Percentiles rank a stretch among this genome's conserved stretches.
phyloP scores from a whole-genome alignment of 1,140 invertebrate species.

The Cydia pomonella region DNA sequence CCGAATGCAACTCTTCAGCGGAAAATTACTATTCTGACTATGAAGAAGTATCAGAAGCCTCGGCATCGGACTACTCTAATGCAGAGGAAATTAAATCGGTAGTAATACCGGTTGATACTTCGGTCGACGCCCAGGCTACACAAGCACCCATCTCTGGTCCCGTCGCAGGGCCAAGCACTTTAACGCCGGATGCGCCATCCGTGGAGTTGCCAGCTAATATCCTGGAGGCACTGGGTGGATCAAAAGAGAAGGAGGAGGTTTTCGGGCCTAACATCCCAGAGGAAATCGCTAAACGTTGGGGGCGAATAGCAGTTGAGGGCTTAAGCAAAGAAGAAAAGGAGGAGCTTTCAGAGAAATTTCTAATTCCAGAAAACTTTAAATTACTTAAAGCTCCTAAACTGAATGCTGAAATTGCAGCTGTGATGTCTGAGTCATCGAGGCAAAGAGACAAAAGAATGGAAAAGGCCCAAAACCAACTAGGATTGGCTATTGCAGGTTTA shows the following conservation, averaged over 20 bases:
- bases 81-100: background rate
- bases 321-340: conserved; percentile 25
- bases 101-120: too few relatives aligned
- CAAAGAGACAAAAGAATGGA: background rate
- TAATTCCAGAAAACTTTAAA: too few relatives aligned
- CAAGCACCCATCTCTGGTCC: background rate
- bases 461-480: background rate
- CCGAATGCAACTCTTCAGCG: background rate
- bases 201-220: background rate
- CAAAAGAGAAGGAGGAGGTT: conserved; percentile 30
- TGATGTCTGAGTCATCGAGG: too few relatives aligned
- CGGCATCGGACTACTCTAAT: background rate
- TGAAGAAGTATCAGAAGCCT: background rate
- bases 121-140: too few relatives aligned
- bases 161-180: background rate
- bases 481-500: background rate
- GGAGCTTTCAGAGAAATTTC: conserved; percentile 1
- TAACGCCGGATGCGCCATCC: too few relatives aligned
- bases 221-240: conserved; percentile 21
- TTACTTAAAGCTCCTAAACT: too few relatives aligned
- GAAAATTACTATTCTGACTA: background rate
- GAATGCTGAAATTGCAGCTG: too few relatives aligned
- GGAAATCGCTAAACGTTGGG: conserved; percentile 35
- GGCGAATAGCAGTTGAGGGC: conserved; percentile 28
- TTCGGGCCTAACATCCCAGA: conserved; percentile 33